These are phyloP conservation scores for Parauchenoglanis ngamensis DNA, from an alignment of 2,797 vertebrate genomes.

Conservation along the genomic window DNA sequence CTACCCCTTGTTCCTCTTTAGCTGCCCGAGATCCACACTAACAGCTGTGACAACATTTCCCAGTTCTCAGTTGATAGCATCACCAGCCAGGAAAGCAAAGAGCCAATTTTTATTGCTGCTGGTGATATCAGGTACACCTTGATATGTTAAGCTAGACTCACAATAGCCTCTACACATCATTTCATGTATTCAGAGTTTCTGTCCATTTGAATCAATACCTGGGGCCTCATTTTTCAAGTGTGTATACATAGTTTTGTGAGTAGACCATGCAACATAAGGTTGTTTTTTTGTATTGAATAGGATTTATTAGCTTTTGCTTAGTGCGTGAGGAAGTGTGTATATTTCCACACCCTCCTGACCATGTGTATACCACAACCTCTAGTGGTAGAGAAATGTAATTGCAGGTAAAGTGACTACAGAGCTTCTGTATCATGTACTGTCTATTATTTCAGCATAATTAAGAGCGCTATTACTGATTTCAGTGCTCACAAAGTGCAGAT, in stretches of 20 bases:
- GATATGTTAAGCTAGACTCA: neutral
- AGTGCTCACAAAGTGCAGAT: neutral
- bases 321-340: too few relatives aligned
- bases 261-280: neutral
- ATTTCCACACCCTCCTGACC: neutral
- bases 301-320: neutral
- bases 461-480: neutral
- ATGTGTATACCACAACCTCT: neutral
- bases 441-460: neutral
- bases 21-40: slow-evolving; percentile 91
- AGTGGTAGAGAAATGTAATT: neutral
- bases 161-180: neutral
- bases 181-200: neutral
- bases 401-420: neutral
- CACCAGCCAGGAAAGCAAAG: slow-evolving; percentile 95
- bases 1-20: slow-evolving; percentile 56
- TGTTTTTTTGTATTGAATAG: neutral
- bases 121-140: slow-evolving; percentile 89
- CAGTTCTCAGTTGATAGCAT: slow-evolving; percentile 98
- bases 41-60: slow-evolving; percentile 97
- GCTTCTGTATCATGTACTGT: neutral
- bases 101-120: slow-evolving; percentile 92
- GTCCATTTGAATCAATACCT: neutral
- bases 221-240: neutral
- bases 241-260: neutral